Percentiles rank a stretch among this genome's conserved stretches.
Conservation (phyloP, 2,888 invertebrate genomes). For the Lasioglossum morio region DNA sequence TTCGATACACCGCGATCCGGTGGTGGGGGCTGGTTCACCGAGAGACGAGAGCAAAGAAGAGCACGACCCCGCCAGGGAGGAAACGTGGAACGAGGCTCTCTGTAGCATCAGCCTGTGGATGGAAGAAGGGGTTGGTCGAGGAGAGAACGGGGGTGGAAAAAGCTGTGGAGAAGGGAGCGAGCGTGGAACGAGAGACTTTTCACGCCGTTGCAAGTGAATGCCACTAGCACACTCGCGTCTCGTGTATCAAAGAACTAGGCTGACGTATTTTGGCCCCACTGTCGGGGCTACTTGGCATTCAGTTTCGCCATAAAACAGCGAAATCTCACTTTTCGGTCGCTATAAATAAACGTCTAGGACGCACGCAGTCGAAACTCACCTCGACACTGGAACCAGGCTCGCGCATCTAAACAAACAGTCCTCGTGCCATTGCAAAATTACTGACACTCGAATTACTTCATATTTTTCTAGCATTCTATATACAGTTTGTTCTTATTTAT, state of each 20-base stretch:
- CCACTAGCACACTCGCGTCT: slow-evolving; percentile 31
- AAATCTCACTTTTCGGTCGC: slow-evolving; percentile 5
- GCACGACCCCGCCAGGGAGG: slow-evolving; percentile 49
- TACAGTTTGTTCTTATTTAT: no score
- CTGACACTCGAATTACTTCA: no score
- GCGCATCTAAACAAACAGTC: background rate
- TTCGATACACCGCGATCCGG: slow-evolving; percentile 77
- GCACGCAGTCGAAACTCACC: background rate
- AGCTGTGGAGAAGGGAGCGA: slow-evolving; percentile 21
- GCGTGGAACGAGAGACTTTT: slow-evolving; percentile 62
- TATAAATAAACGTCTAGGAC: slow-evolving; percentile 6
- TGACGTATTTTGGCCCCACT: slow-evolving; percentile 34
- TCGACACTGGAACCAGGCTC: background rate
- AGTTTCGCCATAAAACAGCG: slow-evolving; percentile 15
- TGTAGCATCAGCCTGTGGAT: slow-evolving; percentile 26
- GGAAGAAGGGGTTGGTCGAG: background rate
- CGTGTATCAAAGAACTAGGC: slow-evolving; percentile 51
- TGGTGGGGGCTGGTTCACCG: slow-evolving; percentile 68
- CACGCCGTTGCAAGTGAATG: slow-evolving; percentile 46
- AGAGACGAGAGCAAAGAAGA: slow-evolving; percentile 67
- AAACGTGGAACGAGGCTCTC: slow-evolving; percentile 48
- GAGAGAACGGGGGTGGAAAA: background rate
- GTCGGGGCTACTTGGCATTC: slow-evolving; percentile 2
- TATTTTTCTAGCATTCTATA: no score
- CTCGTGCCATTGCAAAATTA: background rate